Base-by-base conservation (phyloP, 2,888 invertebrate genomes). In the Troides oblongomaculatus region DNA sequence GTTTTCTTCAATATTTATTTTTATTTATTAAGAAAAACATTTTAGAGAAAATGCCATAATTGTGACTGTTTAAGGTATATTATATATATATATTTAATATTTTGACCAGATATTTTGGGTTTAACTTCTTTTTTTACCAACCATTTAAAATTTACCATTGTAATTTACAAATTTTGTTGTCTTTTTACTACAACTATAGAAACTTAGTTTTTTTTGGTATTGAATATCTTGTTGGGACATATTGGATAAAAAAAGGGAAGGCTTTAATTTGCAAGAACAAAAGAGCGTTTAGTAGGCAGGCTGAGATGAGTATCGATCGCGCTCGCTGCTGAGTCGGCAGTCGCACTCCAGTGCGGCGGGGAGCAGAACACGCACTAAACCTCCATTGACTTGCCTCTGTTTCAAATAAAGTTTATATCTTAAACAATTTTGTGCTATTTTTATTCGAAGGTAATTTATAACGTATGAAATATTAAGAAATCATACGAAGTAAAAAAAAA, bases 261-360 rank as follows among this genome's bases (percentile, higher is more conserved):
- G 71, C 72, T 74, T 72, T 75, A 76, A 75, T 74, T 76, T 74
- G 67, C 73, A 76, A 75, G 77, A 81, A 84, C 79, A 85, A 85
- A 82, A 81, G 81, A 75, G 76, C 76, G 76, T 79, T 78, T 74
- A 75, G 77, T 80, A 79, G 79, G 78, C 80, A 77, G 80, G 76
- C 79, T 78, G 79, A 82, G 82, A 81, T 81, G 80, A 75, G 79
- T 88, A 91, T 91, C 89, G 90, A 91, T 89, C 89, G 87, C 78
- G 76, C 79, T 72, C 75, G 71, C 71, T 86, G 90, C 90, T 89
- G 89, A 90, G 79, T 84, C 82, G 77, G 82, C 89, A 83, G 71
- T 77, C 74, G 73, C 76, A 76, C 77, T 73, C 72, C 74, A 76
- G 64, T 68, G 68, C 73, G 72, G 73, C 72, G 74, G 73, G 76